Conservation (phyloP, 2,888 invertebrate genomes). For the Conops quadrifasciatus region DNA sequence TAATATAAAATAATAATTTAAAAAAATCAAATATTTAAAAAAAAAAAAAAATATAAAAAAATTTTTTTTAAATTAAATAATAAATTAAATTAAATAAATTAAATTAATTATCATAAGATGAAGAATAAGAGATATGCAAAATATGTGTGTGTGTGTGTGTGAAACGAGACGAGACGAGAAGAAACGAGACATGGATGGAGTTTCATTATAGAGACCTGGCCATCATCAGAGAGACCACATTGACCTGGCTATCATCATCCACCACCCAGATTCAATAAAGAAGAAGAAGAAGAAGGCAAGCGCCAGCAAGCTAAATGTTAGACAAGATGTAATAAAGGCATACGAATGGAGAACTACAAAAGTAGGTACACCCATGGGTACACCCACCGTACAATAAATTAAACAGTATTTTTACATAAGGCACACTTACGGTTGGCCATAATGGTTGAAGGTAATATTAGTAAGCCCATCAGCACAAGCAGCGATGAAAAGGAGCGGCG, state of each 20-base stretch:
- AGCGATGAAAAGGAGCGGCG: slow-evolving; percentile 32
- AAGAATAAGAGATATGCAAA: neutral
- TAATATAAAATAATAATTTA: too few species aligned
- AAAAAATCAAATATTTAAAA: too few species aligned
- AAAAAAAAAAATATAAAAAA: too few species aligned
- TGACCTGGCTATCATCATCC: too few species aligned
- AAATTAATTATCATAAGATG: too few species aligned
- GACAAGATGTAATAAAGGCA: neutral
- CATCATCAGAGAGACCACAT: neutral
- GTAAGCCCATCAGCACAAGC: slow-evolving; percentile 19
- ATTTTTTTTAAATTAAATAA: too few species aligned
- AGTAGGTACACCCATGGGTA: neutral
- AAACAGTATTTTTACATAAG: neutral
- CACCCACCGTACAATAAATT: slow-evolving; percentile 8
- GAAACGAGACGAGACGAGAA: too few species aligned
- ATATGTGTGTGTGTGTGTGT: too few species aligned
- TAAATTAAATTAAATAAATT: too few species aligned
- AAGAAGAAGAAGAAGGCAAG: neutral
- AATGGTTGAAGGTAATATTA: slow-evolving; percentile 39
- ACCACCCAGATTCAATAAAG: neutral
- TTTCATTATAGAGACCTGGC: slow-evolving; percentile 28
- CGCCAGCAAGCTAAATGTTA: neutral
- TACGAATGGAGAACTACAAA: neutral
- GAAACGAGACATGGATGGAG: neutral
- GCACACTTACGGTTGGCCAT: slow-evolving; percentile 44